Base-by-base conservation (phyloP, 2,888 invertebrate species). In the Hydrotaea cyrtoneurina region DNA sequence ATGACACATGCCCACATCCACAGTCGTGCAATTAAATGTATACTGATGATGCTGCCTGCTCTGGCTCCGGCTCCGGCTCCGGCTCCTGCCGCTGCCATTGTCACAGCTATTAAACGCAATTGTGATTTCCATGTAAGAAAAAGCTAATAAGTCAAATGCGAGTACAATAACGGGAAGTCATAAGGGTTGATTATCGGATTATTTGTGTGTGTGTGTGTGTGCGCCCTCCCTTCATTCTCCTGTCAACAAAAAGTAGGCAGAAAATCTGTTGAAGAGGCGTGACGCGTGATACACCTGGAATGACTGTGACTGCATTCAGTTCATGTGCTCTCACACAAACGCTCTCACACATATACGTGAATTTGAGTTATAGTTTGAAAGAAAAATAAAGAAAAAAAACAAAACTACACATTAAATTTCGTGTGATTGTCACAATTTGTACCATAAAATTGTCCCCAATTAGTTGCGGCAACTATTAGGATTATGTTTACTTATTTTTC, bases 261-360 rank as follows among this genome's bases (percentile, higher is more conserved):
- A 82, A 82, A 85, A 85, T 85, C 85, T 80, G 82, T 80, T 82
- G 85, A 86, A 88, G 88, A 87, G 91, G 91, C 91, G 91, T 91
- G 90, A 91, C 90, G 88, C 90, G 88, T 89, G 89, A 89, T 89
- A 90, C 91, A 91, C 91, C 91, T 91, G 91, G 91, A 91, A 89
- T 91, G 89, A 88, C 88, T 88, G 88, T 76, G 66, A 74, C 69
- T 53, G 59, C 19, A 26, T 75, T 77, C 39, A 74, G 71, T 64
- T 39, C 39, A 39, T 39, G 13, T 10, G 2, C 39, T 8, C 39
- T 11, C 13, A 3, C 10, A 10, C 13, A 39, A 31, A 31, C 31
- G 31, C 31, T 31, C 31, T 31, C 39, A 8, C 39, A 8, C 39
- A 39, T 10, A 39, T 39, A 10, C 10, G 10, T 10, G 39, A 39